phyloP scores from a whole-genome alignment of 35 echinoderm and acorn worm genomes.

The Diadema setosum region DNA sequence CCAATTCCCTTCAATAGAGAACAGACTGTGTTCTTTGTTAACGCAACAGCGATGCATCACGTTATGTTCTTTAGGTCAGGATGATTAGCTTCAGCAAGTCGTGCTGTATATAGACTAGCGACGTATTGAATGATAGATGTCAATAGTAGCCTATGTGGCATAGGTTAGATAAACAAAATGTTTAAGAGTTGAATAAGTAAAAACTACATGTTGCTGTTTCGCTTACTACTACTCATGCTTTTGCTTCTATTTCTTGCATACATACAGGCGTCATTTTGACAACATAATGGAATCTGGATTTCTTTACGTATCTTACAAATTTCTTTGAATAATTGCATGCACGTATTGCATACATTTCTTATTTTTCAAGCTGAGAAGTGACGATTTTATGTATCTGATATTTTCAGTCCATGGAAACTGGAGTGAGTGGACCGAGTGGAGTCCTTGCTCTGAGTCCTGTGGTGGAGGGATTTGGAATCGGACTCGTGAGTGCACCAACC shows the following conservation, averaged over 20 bases:
- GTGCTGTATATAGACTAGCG: background rate
- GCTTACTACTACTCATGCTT: background rate
- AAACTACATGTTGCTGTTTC: background rate
- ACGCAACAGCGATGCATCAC: too few species aligned
- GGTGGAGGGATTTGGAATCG: background rate
- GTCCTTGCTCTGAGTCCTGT: slow-evolving; percentile 41
- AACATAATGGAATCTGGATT: too few species aligned
- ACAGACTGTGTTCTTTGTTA: too few species aligned
- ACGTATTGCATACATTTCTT: too few species aligned
- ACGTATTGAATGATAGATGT: background rate
- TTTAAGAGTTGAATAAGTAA: background rate
- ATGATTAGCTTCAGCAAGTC: too few species aligned
- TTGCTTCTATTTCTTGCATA: background rate
- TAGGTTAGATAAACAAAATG: background rate
- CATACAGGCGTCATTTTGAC: too few species aligned
- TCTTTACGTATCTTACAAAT: too few species aligned
- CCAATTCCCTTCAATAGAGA: too few species aligned
- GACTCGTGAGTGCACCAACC: slow-evolving; percentile 42
- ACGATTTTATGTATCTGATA: background rate
- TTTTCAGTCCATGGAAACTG: slow-evolving; percentile 40
- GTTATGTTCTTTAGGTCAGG: too few species aligned
- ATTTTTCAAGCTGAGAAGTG: too few species aligned
- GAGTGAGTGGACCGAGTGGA: slow-evolving; percentile 46
- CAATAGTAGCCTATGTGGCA: background rate
- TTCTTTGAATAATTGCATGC: too few species aligned